Evolutionary conservation across 2,113 vertebrate genomes (phyloP).

Genomic region (Rynchops niger): DNA sequence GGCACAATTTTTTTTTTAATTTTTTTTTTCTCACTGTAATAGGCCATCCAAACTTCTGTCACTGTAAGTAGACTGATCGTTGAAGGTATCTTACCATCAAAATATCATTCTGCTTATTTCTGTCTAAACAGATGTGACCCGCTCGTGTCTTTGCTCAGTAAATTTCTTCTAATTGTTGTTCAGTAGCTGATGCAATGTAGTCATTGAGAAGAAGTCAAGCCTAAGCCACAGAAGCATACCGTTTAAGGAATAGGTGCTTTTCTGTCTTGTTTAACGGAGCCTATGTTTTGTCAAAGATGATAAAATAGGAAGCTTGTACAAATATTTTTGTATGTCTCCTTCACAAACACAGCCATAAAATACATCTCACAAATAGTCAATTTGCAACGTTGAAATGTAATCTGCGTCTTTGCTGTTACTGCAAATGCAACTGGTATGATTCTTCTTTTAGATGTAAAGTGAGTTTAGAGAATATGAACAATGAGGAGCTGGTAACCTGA

Average conservation of each 20-base stretch:
- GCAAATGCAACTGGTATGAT: neutral
- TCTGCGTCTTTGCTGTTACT: neutral
- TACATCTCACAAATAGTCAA: neutral
- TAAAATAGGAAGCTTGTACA: neutral
- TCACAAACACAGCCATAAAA: neutral
- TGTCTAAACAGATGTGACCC: neutral
- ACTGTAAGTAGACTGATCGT: neutral
- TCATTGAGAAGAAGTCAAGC: neutral
- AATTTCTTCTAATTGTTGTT: neutral
- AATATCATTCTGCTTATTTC: neutral
- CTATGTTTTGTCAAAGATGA: neutral
- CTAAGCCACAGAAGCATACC: neutral
- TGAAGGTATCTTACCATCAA: neutral
- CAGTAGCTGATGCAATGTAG: neutral
- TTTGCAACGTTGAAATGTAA: neutral
- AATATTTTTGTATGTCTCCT: neutral
- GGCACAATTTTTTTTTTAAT: neutral
- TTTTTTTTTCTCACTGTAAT: neutral
- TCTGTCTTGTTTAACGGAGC: neutral
- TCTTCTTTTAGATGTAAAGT: neutral
- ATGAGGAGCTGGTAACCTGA: neutral
- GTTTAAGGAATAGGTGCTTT: neutral
- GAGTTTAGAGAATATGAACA: neutral
- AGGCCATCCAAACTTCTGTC: neutral
- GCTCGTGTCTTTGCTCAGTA: neutral